Conservation (phyloP, 2,797 vertebrate genomes). For the Danio choprae region DNA sequence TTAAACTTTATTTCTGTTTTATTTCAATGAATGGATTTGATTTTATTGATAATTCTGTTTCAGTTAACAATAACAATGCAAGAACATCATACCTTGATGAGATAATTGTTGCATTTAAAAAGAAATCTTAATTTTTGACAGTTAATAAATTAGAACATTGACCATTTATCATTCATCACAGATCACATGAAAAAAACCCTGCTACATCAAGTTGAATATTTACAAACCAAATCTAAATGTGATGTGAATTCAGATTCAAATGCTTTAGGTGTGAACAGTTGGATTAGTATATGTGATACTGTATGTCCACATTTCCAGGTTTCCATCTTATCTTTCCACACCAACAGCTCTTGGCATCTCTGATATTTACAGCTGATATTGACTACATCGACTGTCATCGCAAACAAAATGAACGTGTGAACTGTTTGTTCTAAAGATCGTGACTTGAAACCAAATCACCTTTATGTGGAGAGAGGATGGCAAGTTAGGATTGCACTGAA, state of each 20-base stretch:
- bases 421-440: background rate
- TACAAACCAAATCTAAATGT: background rate
- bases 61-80: no score
- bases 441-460: background rate
- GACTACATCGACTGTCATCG: no score
- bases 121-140: no score
- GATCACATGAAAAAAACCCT: background rate
- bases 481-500: background rate
- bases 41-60: no score
- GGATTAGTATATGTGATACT: background rate
- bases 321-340: background rate
- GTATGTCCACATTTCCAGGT: background rate
- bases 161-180: background rate
- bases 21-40: no score
- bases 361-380: background rate
- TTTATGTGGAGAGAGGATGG: background rate
- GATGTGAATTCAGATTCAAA: constrained; percentile 8
- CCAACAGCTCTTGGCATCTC: background rate
- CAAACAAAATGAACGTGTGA: background rate
- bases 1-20: no score
- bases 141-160: background rate
- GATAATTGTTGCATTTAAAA: no score
- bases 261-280: background rate
- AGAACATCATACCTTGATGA: no score
- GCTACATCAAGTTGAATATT: background rate